Percentiles rank a stretch among this genome's conserved stretches.
These are phyloP conservation scores for Cebidichthys violaceus DNA, from an alignment of 2,113 vertebrate genomes.

Conservation along the genomic window DNA sequence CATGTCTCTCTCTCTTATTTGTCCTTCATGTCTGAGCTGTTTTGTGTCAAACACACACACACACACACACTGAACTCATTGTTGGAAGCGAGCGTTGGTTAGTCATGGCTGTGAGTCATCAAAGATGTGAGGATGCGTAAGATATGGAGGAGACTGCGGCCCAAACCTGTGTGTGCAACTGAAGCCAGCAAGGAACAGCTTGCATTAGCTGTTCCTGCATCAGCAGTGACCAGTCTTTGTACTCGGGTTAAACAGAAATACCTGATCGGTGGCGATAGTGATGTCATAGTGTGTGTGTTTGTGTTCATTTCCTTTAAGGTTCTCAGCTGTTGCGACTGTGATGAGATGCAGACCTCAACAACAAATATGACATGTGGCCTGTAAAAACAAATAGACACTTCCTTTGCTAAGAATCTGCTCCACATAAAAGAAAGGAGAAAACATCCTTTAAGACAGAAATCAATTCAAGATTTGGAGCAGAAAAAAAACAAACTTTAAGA, in stretches of 20 bases:
- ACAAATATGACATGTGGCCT: slow-evolving; percentile 35
- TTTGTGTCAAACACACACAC: slow-evolving; percentile 38
- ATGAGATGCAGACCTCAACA: slow-evolving; percentile 26
- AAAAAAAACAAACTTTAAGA: not conserved
- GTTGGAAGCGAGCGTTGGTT: slow-evolving; percentile 45
- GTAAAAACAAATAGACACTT: slow-evolving; percentile 8
- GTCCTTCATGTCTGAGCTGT: slow-evolving; percentile 26
- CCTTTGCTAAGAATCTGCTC: slow-evolving; percentile 4
- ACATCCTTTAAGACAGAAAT: slow-evolving; percentile 17
- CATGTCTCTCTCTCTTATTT: slow-evolving; percentile 8
- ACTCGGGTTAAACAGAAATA: slow-evolving; percentile 32
- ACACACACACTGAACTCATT: slow-evolving; percentile 48
- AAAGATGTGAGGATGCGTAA: slow-evolving; percentile 63
- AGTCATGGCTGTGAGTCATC: slow-evolving; percentile 62
- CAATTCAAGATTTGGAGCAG: not conserved
- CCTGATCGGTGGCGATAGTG: not conserved
- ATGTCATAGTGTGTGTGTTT: slow-evolving; percentile 10
- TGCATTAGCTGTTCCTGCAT: slow-evolving; percentile 8
- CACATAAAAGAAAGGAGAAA: not conserved
- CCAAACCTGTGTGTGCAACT: slow-evolving; percentile 23
- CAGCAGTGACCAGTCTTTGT: slow-evolving; percentile 42
- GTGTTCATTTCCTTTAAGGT: slow-evolving; percentile 17
- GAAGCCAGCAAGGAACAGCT: not conserved
- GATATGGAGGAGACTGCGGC: slow-evolving; percentile 26
- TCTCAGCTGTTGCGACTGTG: slow-evolving; percentile 24